These are phyloP conservation scores for Ranitomeya imitator DNA, from an alignment of 2,113 vertebrate species.

Conservation along the genomic window DNA sequence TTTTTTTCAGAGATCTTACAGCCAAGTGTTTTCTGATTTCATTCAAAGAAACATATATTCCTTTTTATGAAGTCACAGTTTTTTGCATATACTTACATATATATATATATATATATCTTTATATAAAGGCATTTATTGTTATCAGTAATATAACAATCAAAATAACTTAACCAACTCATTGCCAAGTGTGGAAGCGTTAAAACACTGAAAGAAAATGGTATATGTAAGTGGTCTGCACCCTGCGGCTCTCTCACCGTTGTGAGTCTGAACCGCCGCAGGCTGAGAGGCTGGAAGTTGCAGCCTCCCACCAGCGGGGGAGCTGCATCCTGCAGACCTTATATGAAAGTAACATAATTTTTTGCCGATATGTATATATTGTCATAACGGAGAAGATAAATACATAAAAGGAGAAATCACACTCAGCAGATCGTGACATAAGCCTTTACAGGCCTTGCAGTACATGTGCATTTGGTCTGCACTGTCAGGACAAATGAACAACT, in stretches of 20 bases:
- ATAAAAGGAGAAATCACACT: background rate
- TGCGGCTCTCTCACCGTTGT: background rate
- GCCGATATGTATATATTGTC: background rate
- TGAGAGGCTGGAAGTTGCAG: background rate
- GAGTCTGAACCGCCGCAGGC: background rate
- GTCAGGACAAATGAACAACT: background rate
- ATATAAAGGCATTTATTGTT: slow-evolving; percentile 58
- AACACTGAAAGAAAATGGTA: slow-evolving; percentile 25
- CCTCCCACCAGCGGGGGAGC: background rate
- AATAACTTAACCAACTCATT: slow-evolving; percentile 35
- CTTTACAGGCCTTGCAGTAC: background rate
- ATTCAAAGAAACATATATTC: slow-evolving; percentile 61
- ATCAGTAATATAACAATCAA: slow-evolving; percentile 44
- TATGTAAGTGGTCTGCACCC: background rate
- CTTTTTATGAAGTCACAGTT: slow-evolving; percentile 61
- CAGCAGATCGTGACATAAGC: background rate
- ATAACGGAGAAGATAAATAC: background rate
- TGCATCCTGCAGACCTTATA: background rate
- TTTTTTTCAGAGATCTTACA: slow-evolving; percentile 59
- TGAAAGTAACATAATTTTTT: slow-evolving; percentile 19
- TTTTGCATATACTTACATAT: slow-evolving; percentile 61
- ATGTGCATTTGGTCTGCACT: background rate
- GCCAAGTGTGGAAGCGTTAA: slow-evolving; percentile 7
- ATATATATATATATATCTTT: slow-evolving; percentile 41
- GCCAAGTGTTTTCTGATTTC: slow-evolving; percentile 61